phyloP scores from a whole-genome alignment of 2,113 vertebrate species.

The Myotis davidii region DNA sequence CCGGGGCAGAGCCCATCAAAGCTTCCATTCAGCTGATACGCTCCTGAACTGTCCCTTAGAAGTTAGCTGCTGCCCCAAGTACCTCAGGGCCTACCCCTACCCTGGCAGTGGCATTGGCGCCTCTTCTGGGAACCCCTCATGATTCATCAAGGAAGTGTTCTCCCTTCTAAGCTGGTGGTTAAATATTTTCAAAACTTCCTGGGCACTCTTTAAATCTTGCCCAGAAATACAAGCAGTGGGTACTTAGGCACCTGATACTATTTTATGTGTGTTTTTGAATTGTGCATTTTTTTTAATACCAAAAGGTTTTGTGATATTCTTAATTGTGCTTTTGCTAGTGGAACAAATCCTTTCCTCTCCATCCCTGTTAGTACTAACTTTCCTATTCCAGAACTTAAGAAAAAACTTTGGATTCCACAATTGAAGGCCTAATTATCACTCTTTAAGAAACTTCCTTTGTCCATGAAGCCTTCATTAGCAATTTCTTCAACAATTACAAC shows the following conservation, averaged over 20 bases:
- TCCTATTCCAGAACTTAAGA: neutral
- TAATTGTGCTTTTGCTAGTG: neutral
- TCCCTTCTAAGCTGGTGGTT: neutral
- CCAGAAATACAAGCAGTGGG: neutral
- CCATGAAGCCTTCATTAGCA: neutral
- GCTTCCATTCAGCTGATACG: neutral
- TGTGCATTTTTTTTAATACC: neutral
- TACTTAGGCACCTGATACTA: neutral
- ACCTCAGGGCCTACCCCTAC: neutral
- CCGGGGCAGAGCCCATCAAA: neutral
- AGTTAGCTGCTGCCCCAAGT: neutral
- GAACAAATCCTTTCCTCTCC: neutral
- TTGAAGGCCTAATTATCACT: neutral
- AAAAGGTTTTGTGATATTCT: neutral
- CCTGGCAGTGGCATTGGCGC: neutral
- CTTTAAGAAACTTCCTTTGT: neutral
- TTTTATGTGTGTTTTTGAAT: slow-evolving; percentile 3
- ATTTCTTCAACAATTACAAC: neutral
- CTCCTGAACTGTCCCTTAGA: neutral
- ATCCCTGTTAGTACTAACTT: neutral
- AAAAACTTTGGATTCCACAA: neutral
- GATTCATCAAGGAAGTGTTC: neutral
- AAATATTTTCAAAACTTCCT: neutral
- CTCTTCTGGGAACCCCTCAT: neutral
- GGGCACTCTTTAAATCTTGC: neutral